Evolutionary conservation across 2,888 invertebrate genomes (phyloP).

Genomic region (Gortyna flavago): DNA sequence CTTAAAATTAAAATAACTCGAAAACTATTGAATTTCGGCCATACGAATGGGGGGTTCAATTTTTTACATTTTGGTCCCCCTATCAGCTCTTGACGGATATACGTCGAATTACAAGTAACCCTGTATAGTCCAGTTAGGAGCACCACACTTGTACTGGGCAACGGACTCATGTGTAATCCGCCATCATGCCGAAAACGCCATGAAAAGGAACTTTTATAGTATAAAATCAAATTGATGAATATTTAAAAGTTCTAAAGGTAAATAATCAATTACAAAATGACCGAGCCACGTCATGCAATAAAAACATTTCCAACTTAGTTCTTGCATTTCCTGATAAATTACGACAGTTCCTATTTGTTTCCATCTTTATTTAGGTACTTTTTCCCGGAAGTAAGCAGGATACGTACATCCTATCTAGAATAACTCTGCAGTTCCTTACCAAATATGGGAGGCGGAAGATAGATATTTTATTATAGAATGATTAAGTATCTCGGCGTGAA

Average conservation of each 20-base stretch:
- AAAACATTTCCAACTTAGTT: background rate
- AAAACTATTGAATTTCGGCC: too few relatives aligned
- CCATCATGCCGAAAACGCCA: background rate
- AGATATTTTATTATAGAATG: conserved; percentile 7
- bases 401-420: conserved; percentile 20
- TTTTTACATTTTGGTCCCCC: too few relatives aligned
- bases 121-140: background rate
- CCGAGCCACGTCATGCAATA: conserved; percentile 16
- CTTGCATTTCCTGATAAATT: conserved; percentile 35
- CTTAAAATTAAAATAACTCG: too few relatives aligned
- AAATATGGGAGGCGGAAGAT: conserved; percentile 35
- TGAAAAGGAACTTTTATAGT: background rate
- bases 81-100: too few relatives aligned
- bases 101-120: too few relatives aligned
- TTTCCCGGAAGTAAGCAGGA: conserved; percentile 31
- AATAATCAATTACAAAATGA: background rate
- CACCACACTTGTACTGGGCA: background rate
- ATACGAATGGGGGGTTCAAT: too few relatives aligned
- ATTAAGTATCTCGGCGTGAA: conserved; percentile 23
- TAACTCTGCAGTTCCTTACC: conserved; percentile 25
- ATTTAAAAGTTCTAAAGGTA: background rate
- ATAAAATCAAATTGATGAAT: background rate
- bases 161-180: background rate
- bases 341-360: conserved; percentile 31
- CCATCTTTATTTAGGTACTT: conserved; percentile 15